phyloP scores from a whole-genome alignment of 2,113 vertebrate species.

The Chloebia gouldiae region DNA sequence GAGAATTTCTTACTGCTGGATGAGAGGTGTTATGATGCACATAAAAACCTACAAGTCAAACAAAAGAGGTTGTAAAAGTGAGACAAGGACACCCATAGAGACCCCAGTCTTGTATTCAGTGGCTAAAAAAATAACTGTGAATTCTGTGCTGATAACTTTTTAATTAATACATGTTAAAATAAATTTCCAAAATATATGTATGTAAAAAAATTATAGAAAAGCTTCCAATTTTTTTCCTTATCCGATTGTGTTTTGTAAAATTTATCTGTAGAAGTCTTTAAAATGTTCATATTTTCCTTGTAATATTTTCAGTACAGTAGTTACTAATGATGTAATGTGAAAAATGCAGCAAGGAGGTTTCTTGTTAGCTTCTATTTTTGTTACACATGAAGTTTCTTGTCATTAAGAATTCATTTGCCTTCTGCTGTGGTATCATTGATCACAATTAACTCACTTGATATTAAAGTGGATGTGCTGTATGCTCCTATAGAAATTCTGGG shows the following conservation, averaged over 20 bases:
- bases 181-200: not conserved
- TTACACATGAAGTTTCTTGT: slow-evolving; percentile 28
- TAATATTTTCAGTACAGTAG: not conserved
- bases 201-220: not conserved
- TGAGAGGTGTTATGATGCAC: slow-evolving; percentile 73
- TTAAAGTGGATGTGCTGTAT: slow-evolving; percentile 50
- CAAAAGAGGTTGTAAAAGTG: slow-evolving; percentile 56
- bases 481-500: slow-evolving; percentile 52
- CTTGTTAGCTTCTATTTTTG: slow-evolving; percentile 51
- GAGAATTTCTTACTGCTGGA: slow-evolving; percentile 72
- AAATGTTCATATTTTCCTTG: not conserved
- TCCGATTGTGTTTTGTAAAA: not conserved
- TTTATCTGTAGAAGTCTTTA: not conserved
- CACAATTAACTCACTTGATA: slow-evolving; percentile 65
- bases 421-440: slow-evolving; percentile 40
- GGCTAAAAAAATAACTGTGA: not conserved
- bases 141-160: slow-evolving; percentile 21
- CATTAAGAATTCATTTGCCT: slow-evolving; percentile 66
- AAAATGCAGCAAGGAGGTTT: slow-evolving; percentile 29
- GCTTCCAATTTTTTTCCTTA: not conserved
- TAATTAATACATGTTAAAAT: slow-evolving; percentile 43
- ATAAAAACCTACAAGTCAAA: slow-evolving; percentile 68
- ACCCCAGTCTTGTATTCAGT: slow-evolving; percentile 20
- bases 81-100: slow-evolving; percentile 60
- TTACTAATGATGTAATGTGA: slow-evolving; percentile 11